phyloP scores from a whole-genome alignment of 1,140 invertebrate species.

The Hesperophylax magnus region DNA sequence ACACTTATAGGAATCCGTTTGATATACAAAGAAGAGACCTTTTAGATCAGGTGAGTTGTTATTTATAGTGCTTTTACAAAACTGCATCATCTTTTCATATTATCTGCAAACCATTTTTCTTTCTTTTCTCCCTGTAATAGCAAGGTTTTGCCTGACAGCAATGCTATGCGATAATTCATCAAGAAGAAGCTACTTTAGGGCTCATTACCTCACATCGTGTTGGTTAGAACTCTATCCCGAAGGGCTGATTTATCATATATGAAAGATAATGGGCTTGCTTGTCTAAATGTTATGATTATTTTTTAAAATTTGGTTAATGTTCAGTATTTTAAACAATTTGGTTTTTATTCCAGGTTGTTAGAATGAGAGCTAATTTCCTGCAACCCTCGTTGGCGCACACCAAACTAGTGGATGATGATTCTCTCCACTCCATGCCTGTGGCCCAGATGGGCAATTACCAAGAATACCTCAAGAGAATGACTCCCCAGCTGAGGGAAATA shows the following conservation, averaged over 20 bases:
- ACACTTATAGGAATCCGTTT: slow-evolving; percentile 95
- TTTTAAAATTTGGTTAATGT: background rate
- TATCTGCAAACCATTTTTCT: too few relatives aligned
- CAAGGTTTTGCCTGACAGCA: too few relatives aligned
- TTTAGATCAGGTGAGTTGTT: slow-evolving; percentile 82
- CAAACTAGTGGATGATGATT: slow-evolving; percentile 90
- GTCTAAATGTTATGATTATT: too few relatives aligned
- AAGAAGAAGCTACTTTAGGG: too few relatives aligned
- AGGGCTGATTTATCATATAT: too few relatives aligned
- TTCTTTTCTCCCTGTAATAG: too few relatives aligned
- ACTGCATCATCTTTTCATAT: too few relatives aligned
- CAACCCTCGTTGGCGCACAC: slow-evolving; percentile 82
- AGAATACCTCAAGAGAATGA: slow-evolving; percentile 95
- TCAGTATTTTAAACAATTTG: background rate
- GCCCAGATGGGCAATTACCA: slow-evolving; percentile 99
- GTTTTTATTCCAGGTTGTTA: slow-evolving; percentile 74
- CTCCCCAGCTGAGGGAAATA: slow-evolving; percentile 92
- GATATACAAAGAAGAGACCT: slow-evolving; percentile 92
- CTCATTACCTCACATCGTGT: too few relatives aligned
- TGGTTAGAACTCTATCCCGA: too few relatives aligned
- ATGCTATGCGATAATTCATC: too few relatives aligned
- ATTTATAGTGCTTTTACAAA: too few relatives aligned
- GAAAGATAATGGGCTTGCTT: too few relatives aligned
- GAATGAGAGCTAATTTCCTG: slow-evolving; percentile 96
- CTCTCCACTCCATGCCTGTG: slow-evolving; percentile 94